Evolutionary conservation across 2,113 vertebrate genomes (phyloP), one percentile per base, ranked within the genome.

Genomic region (Tringa solitaria): DNA sequence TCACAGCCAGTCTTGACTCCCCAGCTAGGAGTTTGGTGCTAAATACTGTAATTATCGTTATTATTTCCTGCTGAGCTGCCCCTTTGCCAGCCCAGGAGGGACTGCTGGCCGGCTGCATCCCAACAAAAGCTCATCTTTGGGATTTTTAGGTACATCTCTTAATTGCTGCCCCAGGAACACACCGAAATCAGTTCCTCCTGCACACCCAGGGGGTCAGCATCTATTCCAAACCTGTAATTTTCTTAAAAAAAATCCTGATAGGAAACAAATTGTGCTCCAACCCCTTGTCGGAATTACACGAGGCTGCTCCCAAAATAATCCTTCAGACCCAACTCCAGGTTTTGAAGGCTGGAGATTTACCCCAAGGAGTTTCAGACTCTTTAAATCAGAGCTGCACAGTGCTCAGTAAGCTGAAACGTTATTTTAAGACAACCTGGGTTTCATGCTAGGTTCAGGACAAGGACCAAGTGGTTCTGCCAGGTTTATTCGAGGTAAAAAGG

Each of bases 391-490:
- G 59, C 13, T 3, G 32, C 30, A 3, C 8, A 6, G 35, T 1
- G 7, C 67, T 59, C 3, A 6, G 23, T 10, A 14, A 39, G 14
- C 23, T 7, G 12, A 32, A 50, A 19, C 2, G 4, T 20, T 26
- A 14, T 22, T 33, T 54, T 39, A 30, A 23, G 22, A 27, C 6
- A 78, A 37, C 43, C 28, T 39, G 65, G 45, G 8, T 19, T 56
- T 50, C 5, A 1, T 16, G 41, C 15, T 18, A 5, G 23, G 12
- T 32, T 30, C 15, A 13, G 8, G 32, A 15, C 59, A 20, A 60
- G 53, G 64, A 35, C 37, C 26, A 2, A 0, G 23, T 0, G 1
- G 30, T 51, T 70, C 21, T 17, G 43, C 33, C n/a, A 27, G 35
- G n/a, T 54, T 72, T 53, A 15, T 14, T 27, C 27, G 30, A 60